Base-by-base conservation (phyloP, 2,888 invertebrate species). In the Hedychridium roseum region DNA sequence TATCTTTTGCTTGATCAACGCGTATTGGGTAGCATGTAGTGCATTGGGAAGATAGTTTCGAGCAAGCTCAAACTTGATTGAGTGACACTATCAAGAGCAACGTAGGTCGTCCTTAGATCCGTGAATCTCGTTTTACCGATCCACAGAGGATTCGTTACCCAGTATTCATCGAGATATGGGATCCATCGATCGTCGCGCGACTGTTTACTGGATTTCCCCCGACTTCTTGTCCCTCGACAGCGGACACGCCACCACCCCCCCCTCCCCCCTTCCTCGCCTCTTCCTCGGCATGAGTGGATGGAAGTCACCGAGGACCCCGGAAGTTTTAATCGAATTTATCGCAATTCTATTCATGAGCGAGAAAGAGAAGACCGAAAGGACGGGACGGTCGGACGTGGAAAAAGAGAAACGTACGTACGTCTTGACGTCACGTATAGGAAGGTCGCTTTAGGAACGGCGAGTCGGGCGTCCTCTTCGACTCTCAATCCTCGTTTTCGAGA, bases 261-360 rank as follows among this genome's bases (percentile, higher is more conserved):
- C 12, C 38, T 17, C 32, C 35, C 9, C n/a, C 32, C 47, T 20
- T n/a, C 12, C 31, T 35, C 2, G n/a, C 47, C 43, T 42, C 51
- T 36, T 51, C 36, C 48, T 43, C 47, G 50, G 38, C 23, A 42
- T 40, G 50, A 52, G 61, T 49, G 57, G 55, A 49, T 54, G 63
- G 55, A 65, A 64, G 64, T 66, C 64, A 63, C 63, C 56, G 62
- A 64, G 68, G 64, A 68, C 68, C 71, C 68, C 69, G 68, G 66
- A 75, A 75, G 73, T 76, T 76, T 76, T 76, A 76, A 76, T 76
- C 74, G 76, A 76, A 76, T 75, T 76, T 74, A 76, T 76, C 74
- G 74, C 74, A 74, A 74, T 73, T 71, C 71, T 75, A 76, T 76
- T 76, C 76, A 76, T 76, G 75, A 74, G 74, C 71, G 49, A 41